Evolutionary conservation across 1,140 invertebrate species (phyloP).

Genomic region (Solen grandis): DNA sequence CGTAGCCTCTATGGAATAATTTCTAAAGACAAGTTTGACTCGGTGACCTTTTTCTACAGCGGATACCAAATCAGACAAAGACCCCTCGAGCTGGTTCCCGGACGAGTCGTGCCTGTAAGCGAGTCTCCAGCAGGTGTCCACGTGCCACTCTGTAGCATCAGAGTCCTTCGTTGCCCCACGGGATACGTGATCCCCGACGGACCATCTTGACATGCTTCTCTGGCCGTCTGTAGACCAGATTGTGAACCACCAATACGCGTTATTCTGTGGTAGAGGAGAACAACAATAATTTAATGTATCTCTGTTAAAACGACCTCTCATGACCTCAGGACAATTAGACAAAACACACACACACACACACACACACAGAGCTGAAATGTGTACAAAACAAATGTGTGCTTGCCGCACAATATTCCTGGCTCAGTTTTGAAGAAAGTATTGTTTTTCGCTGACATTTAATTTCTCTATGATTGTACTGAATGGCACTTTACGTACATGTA

Average conservation of each 20-base stretch:
- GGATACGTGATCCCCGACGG: conserved; percentile 32
- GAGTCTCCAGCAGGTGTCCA: conserved; percentile 18
- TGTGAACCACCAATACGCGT: conserved; percentile 56
- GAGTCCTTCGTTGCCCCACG: conserved; percentile 10
- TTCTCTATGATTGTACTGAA: no score
- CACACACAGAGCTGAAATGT: no score
- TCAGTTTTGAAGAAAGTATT: no score
- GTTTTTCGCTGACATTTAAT: no score
- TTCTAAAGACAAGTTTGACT: not conserved
- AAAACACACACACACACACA: no score
- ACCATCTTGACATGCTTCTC: conserved; percentile 43
- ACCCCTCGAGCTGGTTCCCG: conserved; percentile 14
- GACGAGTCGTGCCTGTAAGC: conserved; percentile 18
- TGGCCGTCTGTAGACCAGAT: conserved; percentile 46
- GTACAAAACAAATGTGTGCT: no score
- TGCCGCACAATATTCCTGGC: no score
- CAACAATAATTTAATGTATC: no score
- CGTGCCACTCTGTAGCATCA: not conserved
- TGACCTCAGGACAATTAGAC: no score
- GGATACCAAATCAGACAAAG: not conserved
- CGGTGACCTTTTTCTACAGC: conserved; percentile 14
- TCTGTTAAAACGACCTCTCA: no score
- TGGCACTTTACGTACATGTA: no score
- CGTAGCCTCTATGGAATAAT: not conserved
- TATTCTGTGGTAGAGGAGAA: no score